phyloP scores from a whole-genome alignment of 2,113 vertebrate genomes.

The Toxotes jaculatrix region DNA sequence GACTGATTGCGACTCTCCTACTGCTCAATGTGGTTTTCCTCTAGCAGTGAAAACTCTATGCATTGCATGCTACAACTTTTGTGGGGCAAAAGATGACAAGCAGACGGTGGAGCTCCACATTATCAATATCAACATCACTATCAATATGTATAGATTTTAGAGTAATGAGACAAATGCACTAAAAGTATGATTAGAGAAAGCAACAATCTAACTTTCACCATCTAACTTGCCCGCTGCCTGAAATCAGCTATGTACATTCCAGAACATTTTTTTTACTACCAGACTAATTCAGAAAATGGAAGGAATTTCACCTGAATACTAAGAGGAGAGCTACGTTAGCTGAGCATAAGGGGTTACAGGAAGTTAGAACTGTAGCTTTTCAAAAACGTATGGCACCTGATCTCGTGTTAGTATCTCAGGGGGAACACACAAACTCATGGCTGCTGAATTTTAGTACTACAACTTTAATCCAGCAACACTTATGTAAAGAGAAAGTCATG shows the following conservation, averaged over 20 bases:
- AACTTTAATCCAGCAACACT: no score
- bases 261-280: not conserved
- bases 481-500: no score
- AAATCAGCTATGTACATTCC: not conserved
- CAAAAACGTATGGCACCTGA: no score
- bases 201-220: not conserved
- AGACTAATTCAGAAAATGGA: slow-evolving; percentile 15
- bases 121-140: not conserved
- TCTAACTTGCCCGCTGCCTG: not conserved
- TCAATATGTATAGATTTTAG: not conserved
- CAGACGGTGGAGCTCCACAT: slow-evolving; percentile 13
- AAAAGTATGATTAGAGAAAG: not conserved
- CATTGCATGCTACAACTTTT: not conserved
- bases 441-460: no score
- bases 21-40: not conserved
- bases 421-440: no score
- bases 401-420: no score
- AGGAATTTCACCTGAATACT: slow-evolving; percentile 28
- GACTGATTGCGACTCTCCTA: not conserved
- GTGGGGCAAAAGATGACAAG: not conserved
- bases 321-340: no score
- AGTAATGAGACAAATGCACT: not conserved
- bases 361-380: no score
- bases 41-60: not conserved
- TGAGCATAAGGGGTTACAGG: no score